Base-by-base conservation (phyloP, 53 echinoderm and acorn worm species). In the Temnopleurus reevesii region DNA sequence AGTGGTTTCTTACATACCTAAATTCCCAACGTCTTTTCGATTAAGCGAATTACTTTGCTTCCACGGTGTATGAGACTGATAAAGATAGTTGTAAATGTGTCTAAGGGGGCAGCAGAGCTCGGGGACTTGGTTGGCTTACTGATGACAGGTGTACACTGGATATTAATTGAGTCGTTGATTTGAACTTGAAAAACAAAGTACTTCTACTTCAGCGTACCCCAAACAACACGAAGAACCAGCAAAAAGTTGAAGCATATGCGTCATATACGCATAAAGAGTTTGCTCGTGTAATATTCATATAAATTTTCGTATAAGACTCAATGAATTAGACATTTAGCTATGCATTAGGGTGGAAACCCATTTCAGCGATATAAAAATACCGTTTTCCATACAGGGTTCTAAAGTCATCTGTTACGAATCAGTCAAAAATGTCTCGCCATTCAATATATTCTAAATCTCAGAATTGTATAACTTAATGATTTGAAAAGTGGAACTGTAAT, bases 161-260 rank as follows among this genome's bases (percentile, higher is more conserved):
- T 79, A 24, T 49, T 79, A 79, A 79, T 79, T 79, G 79, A 79
- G 51, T 29, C 46, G 28, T 79, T 79, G 18, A 49, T 12, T 79
- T 65, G 7, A 9, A 12, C 41, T 63, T 63, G 63, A 63, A 5
- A 33, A 63, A 30, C 1, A 63, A 63, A 30, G 17, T 26, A 38
- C 35, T 71, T 49, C 9, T 49, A 12, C 49, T 49, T 12, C 49
- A 49, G 49, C 15, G 10, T 49, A 12, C 10, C 15, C 15, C 15
- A 49, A 49, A 49, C 1, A 9, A 0, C 15, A 12, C 15, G 9
- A 15, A 0, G 49, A 12, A 49, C 15, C 10, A 49, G 15, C 49
- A 15, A 49, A 49, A 49, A 49, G 49, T 49, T 49, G 49, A 49
- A 1, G 49, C 15, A 49, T 49, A 49, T 49, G 9, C 15, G 15